Evolutionary conservation across 1,140 invertebrate genomes (phyloP), one percentile per base, ranked within the genome.

Genomic region (Ceratitis capitata): DNA sequence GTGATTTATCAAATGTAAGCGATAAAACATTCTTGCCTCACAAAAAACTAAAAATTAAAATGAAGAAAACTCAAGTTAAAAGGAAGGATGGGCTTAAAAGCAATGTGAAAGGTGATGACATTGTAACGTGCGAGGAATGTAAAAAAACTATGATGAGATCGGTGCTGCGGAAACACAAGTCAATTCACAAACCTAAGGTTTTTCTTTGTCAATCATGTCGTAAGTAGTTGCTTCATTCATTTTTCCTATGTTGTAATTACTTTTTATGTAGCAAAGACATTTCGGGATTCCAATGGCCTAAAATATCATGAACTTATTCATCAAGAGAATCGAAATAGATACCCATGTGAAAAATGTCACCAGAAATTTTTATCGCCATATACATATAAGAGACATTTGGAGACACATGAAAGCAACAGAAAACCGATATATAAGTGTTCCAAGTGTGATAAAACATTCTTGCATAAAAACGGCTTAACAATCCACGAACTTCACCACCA

Each of bases 241-340:
- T 39, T 83, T 16, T 58, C 19, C 32, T 74, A 32, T 39, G 4
- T 42, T 69, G 6, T 29, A 78, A n/a, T 78, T 78, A 45, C n/a
- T 35, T 12, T 83, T 3, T 23, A 26, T 39, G 10, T 32, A 84
- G 83, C 51, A 23, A 51, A 32, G 42, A 84, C 53, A 39, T 84
- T 84, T 47, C 56, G 23, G 2, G 83, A 84, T 16, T 26, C n/a
- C 56, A 42, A n/a, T 39, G 29, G 23, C 32, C n/a, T 85, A 26
- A 85, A 69, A 47, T 42, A 85, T 29, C 84, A 85, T 14, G 84
- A 85, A 58, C n/a, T 19, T 19, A 84, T 32, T n/a, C 83, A 84
- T 26, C 19, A 39, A 47, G 53, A 35, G 32, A 69, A 47, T 85
- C n/a, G 32, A 0, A 23, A 69, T 39, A 26, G 51, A 29, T 53